Base-by-base conservation (phyloP, 2,797 vertebrate species). In the Zenarchopterus dispar region DNA sequence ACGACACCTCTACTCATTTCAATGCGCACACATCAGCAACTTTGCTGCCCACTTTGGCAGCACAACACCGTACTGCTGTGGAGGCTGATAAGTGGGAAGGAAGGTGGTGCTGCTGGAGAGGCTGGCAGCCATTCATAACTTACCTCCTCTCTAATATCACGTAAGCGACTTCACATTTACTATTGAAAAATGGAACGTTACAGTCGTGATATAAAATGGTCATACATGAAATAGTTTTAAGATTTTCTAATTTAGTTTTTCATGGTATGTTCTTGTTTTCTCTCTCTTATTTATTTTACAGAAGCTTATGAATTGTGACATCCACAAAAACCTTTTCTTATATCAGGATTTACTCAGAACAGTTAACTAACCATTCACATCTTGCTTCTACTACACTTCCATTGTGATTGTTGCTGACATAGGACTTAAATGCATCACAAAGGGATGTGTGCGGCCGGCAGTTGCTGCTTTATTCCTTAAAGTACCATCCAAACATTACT, bases 401-500 rank as follows among this genome's bases (percentile, higher is more conserved):
- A 33, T 42, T 17, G 17, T 36, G 41, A 26, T 49, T 54, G 17
- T 7, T 74, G 59, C 42, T 65, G 64, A 61, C 50, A 46, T 0
- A 44, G 17, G 24, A 39, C 47, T 56, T 61, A 21, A 44, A 47
- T 23, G 33, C 46, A 62, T 60, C 2, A 6, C 22, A n/a, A 53
- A 58, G 13, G 48, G 31, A 53, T 43, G 28, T 6, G 46, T n/a
- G 49, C 22, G 48, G 45, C 46, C 2, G 13, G 49, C 31, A 56
- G 19, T 19, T 62, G 41, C 33, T 41, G 51, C 57, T 50, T 61
- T 67, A 2, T 11, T 26, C 56, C 49, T 59, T 3, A 61, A 62
- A 61, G 55, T 28, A 50, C 18, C 23, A 45, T 67, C 16, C 11
- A 53, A 56, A 52, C 22, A 70, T 47, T 45, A 75, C 50, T 64